These are phyloP conservation scores for Spongilla lacustris DNA, from an alignment of 37 sponge, comb jelly and placozoan genomes.

Conservation along the genomic window DNA sequence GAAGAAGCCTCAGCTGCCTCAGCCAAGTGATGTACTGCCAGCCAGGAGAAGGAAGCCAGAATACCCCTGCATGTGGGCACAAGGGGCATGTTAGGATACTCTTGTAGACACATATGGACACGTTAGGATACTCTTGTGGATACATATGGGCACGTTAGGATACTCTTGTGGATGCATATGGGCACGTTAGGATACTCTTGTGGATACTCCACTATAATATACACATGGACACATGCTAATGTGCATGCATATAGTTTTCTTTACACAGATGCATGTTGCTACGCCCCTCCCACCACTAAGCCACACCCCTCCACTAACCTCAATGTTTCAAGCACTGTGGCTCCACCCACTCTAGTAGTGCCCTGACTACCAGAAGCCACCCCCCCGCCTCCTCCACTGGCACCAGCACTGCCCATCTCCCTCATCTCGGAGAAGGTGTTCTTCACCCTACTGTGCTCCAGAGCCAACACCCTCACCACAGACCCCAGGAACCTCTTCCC, in stretches of 20 bases:
- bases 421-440: constrained; percentile 46
- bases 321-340: too few relatives aligned
- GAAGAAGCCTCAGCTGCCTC: constrained; percentile 52
- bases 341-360: too few relatives aligned
- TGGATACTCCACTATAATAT: too few relatives aligned
- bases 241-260: too few relatives aligned
- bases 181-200: too few relatives aligned
- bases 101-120: background rate
- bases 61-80: constrained; percentile 23
- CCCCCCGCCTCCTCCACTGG: too few relatives aligned
- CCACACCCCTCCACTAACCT: too few relatives aligned
- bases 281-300: too few relatives aligned
- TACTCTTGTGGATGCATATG: too few relatives aligned
- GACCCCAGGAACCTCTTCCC: constrained; percentile 51
- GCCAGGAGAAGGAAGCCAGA: constrained; percentile 60
- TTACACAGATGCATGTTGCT: too few relatives aligned
- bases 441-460: constrained; percentile 69
- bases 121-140: background rate
- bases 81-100: background rate
- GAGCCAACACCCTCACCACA: constrained; percentile 51
- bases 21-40: constrained; percentile 58
- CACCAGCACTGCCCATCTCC: constrained; percentile 24
- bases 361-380: too few relatives aligned
- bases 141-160: background rate
- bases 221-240: too few relatives aligned